Evolutionary conservation across 2,888 invertebrate genomes (phyloP).

Genomic region (Acronicta leporina): DNA sequence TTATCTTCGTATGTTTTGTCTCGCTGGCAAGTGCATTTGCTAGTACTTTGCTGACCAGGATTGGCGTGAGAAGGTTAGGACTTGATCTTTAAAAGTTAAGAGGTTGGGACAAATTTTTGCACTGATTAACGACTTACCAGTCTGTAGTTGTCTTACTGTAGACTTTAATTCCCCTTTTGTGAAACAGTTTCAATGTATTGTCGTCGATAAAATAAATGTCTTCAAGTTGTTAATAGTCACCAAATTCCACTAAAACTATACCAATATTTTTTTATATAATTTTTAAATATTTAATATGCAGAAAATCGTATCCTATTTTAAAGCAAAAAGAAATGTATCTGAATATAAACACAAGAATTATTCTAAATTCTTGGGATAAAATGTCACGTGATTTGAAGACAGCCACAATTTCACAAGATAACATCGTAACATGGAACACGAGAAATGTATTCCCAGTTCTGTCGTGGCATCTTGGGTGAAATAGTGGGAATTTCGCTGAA

Average conservation of each 20-base stretch:
- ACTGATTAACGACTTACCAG: conserved; percentile 14
- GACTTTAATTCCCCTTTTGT: too few relatives aligned
- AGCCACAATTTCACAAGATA: conserved; percentile 1
- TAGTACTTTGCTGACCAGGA: conserved; percentile 26
- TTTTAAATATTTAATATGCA: too few relatives aligned
- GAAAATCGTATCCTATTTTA: too few relatives aligned
- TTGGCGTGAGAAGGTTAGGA: conserved; percentile 18
- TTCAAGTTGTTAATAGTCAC: too few relatives aligned
- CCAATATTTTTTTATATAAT: too few relatives aligned
- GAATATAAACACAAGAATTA: neutral
- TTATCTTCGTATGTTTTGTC: conserved; percentile 52
- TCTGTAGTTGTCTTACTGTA: neutral
- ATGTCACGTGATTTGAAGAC: neutral
- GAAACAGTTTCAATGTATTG: too few relatives aligned
- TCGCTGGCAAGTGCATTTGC: conserved; percentile 48
- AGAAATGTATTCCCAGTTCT: conserved; percentile 20
- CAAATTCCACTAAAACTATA: too few relatives aligned
- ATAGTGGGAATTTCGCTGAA: neutral
- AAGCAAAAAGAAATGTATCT: neutral
- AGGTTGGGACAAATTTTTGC: neutral
- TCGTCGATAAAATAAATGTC: too few relatives aligned
- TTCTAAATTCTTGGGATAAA: neutral
- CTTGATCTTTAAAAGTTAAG: conserved; percentile 11
- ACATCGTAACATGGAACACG: conserved; percentile 16
- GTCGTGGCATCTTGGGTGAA: conserved; percentile 6